Percentiles rank a stretch among this genome's conserved stretches.
phyloP scores from a whole-genome alignment of 2,797 vertebrate species.

The Pantherophis vulpinus region DNA sequence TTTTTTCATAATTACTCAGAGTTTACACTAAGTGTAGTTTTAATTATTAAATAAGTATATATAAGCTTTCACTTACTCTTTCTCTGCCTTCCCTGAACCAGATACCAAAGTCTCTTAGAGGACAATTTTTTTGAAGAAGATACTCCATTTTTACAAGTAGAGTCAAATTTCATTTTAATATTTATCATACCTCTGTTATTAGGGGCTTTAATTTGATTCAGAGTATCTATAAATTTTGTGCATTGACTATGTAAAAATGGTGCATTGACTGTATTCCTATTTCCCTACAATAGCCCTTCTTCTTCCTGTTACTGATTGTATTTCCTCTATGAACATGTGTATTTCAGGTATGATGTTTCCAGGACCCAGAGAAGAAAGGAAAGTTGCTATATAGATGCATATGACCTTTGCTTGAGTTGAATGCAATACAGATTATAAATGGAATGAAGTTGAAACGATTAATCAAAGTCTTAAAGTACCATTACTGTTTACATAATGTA shows the following conservation, averaged over 20 bases:
- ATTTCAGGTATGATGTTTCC: neutral
- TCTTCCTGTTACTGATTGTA: neutral
- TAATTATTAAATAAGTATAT: neutral
- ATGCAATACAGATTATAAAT: constrained; percentile 1
- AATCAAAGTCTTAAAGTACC: constrained; percentile 21
- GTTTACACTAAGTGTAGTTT: neutral
- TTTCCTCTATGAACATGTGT: neutral
- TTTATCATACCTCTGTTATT: neutral
- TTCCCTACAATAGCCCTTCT: neutral
- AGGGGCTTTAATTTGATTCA: neutral
- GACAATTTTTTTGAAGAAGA: neutral
- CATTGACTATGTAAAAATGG: neutral
- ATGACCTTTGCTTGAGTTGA: constrained; percentile 9
- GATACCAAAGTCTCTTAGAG: neutral
- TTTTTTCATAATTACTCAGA: neutral
- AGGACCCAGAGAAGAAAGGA: neutral
- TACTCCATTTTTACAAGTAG: neutral
- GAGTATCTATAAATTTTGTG: neutral
- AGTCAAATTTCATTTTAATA: neutral
- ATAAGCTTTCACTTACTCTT: neutral
- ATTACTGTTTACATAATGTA: constrained; percentile 28
- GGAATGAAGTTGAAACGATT: constrained; percentile 8
- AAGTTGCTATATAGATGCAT: neutral
- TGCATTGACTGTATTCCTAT: neutral
- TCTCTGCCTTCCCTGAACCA: neutral